Base-by-base conservation (phyloP, 2,113 vertebrate species). In the Herpailurus yagouaroundi region DNA sequence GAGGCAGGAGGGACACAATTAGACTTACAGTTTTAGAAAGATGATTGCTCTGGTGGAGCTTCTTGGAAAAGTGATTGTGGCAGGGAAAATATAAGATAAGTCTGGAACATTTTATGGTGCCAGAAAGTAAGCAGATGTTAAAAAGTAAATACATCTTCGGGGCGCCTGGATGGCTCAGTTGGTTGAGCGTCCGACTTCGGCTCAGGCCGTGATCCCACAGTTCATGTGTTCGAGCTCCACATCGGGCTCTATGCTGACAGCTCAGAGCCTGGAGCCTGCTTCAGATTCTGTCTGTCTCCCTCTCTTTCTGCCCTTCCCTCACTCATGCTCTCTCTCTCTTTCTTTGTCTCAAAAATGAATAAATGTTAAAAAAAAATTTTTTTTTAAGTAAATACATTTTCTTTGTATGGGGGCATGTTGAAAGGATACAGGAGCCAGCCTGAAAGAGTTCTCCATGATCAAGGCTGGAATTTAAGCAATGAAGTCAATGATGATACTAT, bases 61-160 rank as follows among this genome's bases (percentile, higher is more conserved):
- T 63, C 69, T 89, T 89, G 68, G 84, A n/a, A 92, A 94, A 96
- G 90, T 68, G 48, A 64, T 31, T 69, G 27, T 89, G 52, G 25
- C 36, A 12, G 73, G 33, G 60, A 85, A 94, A 89, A 66, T 92
- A 52, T 36, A 52, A 86, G 16, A 55, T 66, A 76, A 95, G 69
- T 38, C 64, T 80, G 33, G n/a, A 92, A 41, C 27, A 57, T 82
- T 68, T 95, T 71, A 29, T 25, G 16, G 45, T 82, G 77, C 45
- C 86, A 95, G 68, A 90, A 89, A 81, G 18, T 55, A 68, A 94
- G 41, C 82, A 79, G 66, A 74, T 74, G 36, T 36, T 64, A 36
- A 76, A 68, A 84, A 64, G 45, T 66, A 94, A 55, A 64, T 31
- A 45, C 14, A 21, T 19, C 38, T 73, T 50, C 45, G 8, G 45